These are phyloP conservation scores for Tor tambroides DNA, from an alignment of 2,113 vertebrate genomes.

Conservation along the genomic window DNA sequence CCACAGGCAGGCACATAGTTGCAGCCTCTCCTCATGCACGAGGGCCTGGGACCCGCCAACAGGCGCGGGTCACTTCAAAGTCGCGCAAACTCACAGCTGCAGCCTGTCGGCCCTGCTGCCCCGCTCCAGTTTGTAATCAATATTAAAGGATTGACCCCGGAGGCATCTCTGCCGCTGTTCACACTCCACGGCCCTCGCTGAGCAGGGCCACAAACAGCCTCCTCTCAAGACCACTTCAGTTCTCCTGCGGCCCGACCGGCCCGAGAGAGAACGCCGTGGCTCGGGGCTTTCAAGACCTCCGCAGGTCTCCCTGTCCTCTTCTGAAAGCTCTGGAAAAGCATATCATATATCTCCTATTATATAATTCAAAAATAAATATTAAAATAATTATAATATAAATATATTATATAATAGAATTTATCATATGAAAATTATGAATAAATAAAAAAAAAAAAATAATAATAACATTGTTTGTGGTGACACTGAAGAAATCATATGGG, in stretches of 20 bases:
- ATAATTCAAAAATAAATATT: too few relatives aligned
- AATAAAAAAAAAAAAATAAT: too few relatives aligned
- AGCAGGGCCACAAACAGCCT: conserved; percentile 56
- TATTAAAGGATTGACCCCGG: conserved; percentile 87
- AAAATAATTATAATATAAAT: too few relatives aligned
- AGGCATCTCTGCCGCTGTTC: conserved; percentile 86
- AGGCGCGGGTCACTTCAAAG: conserved; percentile 84
- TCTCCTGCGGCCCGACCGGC: conserved; percentile 65
- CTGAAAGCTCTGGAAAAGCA: not conserved
- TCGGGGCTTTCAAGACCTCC: not conserved
- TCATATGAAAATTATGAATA: too few relatives aligned
- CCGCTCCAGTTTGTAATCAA: conserved; percentile 86
- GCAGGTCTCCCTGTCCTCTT: not conserved
- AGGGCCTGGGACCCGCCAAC: conserved; percentile 78
- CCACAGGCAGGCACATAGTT: conserved; percentile 85
- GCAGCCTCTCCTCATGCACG: conserved; percentile 82
- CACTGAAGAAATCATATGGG: too few relatives aligned
- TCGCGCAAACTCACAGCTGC: conserved; percentile 79
- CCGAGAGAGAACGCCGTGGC: not conserved
- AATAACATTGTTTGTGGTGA: too few relatives aligned
- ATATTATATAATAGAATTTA: too few relatives aligned
- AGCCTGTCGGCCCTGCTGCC: conserved; percentile 81
- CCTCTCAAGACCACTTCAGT: conserved; percentile 74
- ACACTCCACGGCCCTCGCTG: conserved; percentile 72
- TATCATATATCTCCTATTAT: not conserved